Base-by-base conservation (phyloP, 1,140 invertebrate genomes). In the Drosophila pseudoananassae region DNA sequence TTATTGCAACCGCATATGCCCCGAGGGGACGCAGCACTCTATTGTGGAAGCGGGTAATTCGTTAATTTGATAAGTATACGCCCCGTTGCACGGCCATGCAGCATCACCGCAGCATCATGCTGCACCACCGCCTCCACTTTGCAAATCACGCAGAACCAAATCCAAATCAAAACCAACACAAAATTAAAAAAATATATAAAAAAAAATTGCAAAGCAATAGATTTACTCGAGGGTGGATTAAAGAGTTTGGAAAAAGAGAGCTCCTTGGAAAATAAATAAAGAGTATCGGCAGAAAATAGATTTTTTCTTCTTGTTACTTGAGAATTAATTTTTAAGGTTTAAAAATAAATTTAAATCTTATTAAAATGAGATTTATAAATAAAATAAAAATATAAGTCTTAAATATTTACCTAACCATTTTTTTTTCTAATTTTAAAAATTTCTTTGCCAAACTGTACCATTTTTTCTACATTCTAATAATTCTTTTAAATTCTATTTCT, bases 61-160 rank as follows among this genome's bases (percentile, higher is more conserved):
- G 79, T 83, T 89, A 88, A 88, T 88, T 88, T 88, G 79, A 88
- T 88, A 88, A 88, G 78, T 76, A 88, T 76, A 83, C 83, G 83
- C 79, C 79, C 66, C 68, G 76, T 88, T 82, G 78, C 53, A 60
- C 66, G 47, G 66, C 38, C 65, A 29, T 27, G 25, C 6, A 6
- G 25, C 6, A 27, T 5, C 25, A 27, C 25, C 4, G 3, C 20
- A 1, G 20, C 25, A 27, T 76, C 79, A 66, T 72, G 76, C 83
- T 82, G 78, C 53, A 60, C 66, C 50, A 66, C 38, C 65, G 4
- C 25, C 25, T 27, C 6, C 3, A 75, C 64, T 73, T 79, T 87
- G 78, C 72, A 82, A 59, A 76, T 59, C 61, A 63, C 50, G 51
- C 27, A 59, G 49, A 36, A 49, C 36, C 54, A 61, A 69, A 71